phyloP scores from a whole-genome alignment of 2,113 vertebrate species.

The Mobula hypostoma region DNA sequence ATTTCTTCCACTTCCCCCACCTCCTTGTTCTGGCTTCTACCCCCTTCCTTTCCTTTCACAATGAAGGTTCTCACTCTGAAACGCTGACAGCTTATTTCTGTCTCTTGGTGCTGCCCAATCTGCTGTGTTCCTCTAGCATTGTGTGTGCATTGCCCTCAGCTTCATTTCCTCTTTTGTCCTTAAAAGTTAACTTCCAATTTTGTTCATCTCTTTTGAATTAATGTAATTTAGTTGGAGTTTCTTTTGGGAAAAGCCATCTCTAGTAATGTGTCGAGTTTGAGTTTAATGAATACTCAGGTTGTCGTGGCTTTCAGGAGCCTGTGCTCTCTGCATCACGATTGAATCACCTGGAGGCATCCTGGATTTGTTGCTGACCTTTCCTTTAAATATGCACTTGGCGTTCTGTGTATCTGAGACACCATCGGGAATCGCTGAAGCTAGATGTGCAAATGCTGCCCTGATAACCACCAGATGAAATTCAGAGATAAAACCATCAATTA shows the following conservation, averaged over 20 bases:
- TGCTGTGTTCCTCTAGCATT: too few species aligned
- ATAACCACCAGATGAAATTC: background rate
- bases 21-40: too few species aligned
- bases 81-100: too few species aligned
- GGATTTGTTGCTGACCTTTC: background rate
- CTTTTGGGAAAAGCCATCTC: background rate
- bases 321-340: background rate
- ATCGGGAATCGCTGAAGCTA: background rate
- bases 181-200: background rate
- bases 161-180: background rate
- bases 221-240: background rate
- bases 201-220: background rate
- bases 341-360: background rate
- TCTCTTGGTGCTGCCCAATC: too few species aligned
- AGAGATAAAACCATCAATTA: background rate
- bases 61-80: too few species aligned
- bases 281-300: background rate
- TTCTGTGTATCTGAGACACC: too few species aligned
- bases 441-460: background rate
- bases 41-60: too few species aligned
- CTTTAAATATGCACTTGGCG: background rate
- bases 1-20: too few species aligned
- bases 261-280: background rate
- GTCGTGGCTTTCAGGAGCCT: background rate
- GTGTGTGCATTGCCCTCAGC: too few species aligned